Conservation (phyloP, 2,888 invertebrate genomes). For the Myopa testacea region DNA sequence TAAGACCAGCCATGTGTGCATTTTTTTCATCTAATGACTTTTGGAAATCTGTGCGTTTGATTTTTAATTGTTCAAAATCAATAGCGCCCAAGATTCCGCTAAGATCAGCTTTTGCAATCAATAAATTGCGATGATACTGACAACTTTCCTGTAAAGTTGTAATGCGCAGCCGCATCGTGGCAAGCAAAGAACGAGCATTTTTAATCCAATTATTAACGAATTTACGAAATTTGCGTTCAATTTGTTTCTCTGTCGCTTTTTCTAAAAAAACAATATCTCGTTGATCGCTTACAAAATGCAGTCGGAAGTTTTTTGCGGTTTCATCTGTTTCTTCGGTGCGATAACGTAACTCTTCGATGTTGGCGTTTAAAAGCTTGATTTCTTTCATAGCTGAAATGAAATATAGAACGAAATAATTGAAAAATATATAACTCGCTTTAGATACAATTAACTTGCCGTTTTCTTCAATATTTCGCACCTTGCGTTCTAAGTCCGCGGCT, state of each 20-base stretch:
- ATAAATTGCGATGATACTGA: slow-evolving; percentile 62
- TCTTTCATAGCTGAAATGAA: slow-evolving; percentile 54
- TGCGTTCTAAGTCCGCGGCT: slow-evolving; percentile 57
- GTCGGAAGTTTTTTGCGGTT: slow-evolving; percentile 67
- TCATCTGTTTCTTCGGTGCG: slow-evolving; percentile 69
- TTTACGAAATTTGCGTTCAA: slow-evolving; percentile 63
- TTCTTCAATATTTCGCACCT: slow-evolving; percentile 53
- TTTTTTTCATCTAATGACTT: slow-evolving; percentile 71
- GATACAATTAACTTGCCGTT: slow-evolving; percentile 49
- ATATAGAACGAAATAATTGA: background rate
- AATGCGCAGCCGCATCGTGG: slow-evolving; percentile 71
- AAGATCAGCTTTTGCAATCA: slow-evolving; percentile 69
- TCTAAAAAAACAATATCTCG: slow-evolving; percentile 56
- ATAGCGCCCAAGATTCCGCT: slow-evolving; percentile 71
- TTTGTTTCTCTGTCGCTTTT: slow-evolving; percentile 60
- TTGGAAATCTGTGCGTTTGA: slow-evolving; percentile 70
- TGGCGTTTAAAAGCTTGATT: slow-evolving; percentile 64
- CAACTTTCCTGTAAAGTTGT: slow-evolving; percentile 69
- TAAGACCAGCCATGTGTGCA: slow-evolving; percentile 70
- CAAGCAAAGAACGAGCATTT: slow-evolving; percentile 69
- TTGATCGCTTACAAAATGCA: slow-evolving; percentile 59
- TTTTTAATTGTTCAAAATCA: slow-evolving; percentile 73
- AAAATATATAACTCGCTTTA: too few relatives aligned
- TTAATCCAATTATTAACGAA: slow-evolving; percentile 72
- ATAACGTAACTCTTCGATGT: slow-evolving; percentile 70